Base-by-base conservation (phyloP, 1,140 invertebrate genomes). In the Semibalanus balanoides region DNA sequence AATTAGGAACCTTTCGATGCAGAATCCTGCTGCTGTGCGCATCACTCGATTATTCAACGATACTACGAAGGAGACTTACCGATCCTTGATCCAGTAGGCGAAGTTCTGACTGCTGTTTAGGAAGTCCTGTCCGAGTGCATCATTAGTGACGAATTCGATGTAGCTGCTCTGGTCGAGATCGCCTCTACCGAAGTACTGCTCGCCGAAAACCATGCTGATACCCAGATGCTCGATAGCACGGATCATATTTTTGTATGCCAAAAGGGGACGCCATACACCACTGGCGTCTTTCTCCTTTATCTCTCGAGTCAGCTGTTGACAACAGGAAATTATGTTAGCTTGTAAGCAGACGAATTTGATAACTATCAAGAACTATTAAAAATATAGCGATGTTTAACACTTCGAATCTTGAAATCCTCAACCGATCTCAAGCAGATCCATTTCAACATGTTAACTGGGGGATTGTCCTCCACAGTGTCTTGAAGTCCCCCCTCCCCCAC, bases 191-290 rank as follows among this genome's bases (percentile, higher is more conserved):
- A 91, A 94, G 82, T 93, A 94, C 83, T 92, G 92, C 30, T 84
- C 79, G n/a, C 83, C 83, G 73, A 83, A 84, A 14, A 85, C 80
- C 90, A 89, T 80, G 30, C 83, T 81, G 76, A 93, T 93, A 0
- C 92, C 92, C 74, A 91, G 88, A 80, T 91, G 92, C 81, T 94
- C 93, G 73, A 94, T 93, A 80, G 90, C 91, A 30, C 91, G 86
- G 0, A 94, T 84, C 0, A 94, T 83, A 82, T 93, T 93, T 82
- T 94, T 93, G 82, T 93, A 93, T 0, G 92, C 90, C 43, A 94
- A 40, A 31, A 79, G 74, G 1, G 76, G 75, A 79, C 83, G 73
- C 79, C 79, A 79, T 1, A 77, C 76, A 25, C 76, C 76, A 3
- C 75, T 75, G 64, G 76, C 74, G 25, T 78, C 76, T 29, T 77